These are phyloP conservation scores for Pseudomyrmex cubaensis DNA, from an alignment of 1,140 invertebrate species.

Conservation along the genomic window DNA sequence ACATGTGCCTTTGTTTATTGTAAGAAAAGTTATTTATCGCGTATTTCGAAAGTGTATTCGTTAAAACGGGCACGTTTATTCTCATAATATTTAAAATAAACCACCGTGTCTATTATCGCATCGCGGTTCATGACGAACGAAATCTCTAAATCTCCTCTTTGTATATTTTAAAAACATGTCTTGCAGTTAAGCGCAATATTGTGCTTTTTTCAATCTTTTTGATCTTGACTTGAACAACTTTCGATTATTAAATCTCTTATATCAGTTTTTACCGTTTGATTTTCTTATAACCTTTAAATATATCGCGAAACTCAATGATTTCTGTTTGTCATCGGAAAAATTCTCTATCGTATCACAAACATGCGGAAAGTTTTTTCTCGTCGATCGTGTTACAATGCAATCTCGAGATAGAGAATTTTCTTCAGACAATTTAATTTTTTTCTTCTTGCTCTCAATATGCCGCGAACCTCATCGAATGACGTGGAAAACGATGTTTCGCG, in stretches of 20 bases:
- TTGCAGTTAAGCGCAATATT: background rate
- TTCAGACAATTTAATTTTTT: background rate
- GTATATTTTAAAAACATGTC: background rate
- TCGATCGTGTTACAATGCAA: background rate
- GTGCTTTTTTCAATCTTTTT: background rate
- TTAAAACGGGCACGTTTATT: background rate
- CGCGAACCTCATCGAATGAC: background rate
- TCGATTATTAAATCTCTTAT: background rate
- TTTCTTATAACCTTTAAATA: background rate
- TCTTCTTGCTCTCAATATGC: background rate
- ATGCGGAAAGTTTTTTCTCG: background rate
- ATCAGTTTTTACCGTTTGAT: background rate
- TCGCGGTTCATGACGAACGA: background rate
- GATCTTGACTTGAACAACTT: background rate
- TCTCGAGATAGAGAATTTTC: background rate
- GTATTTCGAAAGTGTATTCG: background rate
- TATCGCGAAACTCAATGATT: background rate
- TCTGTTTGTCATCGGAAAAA: background rate
- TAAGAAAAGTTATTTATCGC: background rate
- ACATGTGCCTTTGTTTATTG: background rate
- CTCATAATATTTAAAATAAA: conserved; percentile 1
- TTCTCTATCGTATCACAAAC: background rate
- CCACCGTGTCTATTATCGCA: background rate
- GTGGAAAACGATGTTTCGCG: background rate
- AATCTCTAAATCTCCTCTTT: background rate